Percentiles rank a stretch among this genome's conserved stretches.
Evolutionary conservation across 30 jellyfish, hydroid and myxozoan genomes (phyloP).

Genomic region (Nemopilema nomurai): DNA sequence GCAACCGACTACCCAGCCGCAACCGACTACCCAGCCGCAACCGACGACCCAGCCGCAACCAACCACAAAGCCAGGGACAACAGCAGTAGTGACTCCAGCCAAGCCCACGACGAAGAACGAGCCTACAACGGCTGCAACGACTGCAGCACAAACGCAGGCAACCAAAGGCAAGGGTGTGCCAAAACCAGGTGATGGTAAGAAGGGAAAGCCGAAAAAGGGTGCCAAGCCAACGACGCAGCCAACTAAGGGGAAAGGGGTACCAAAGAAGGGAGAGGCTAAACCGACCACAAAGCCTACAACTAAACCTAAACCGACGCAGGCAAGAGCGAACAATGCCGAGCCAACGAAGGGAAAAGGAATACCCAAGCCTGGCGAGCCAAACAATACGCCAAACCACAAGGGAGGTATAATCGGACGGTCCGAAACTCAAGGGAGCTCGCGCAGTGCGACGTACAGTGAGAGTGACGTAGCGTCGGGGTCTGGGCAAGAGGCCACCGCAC

Average conservation of each 20-base stretch:
- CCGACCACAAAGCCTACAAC: conserved; percentile 38
- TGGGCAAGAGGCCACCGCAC: background rate
- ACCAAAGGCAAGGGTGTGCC: conserved; percentile 41
- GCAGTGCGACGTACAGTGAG: background rate
- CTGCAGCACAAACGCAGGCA: conserved; percentile 17
- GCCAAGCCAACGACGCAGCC: conserved; percentile 5
- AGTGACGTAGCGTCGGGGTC: conserved; percentile 27
- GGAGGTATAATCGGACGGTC: conserved; percentile 46
- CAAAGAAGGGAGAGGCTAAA: conserved; percentile 1
- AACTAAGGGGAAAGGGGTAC: too few species aligned
- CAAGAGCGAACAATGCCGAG: too few species aligned
- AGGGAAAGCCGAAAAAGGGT: too few species aligned
- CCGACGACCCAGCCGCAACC: conserved; percentile 17
- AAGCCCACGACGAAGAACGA: background rate
- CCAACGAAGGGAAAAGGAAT: conserved; percentile 60
- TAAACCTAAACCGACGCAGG: too few species aligned
- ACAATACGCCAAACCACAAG: conserved; percentile 49
- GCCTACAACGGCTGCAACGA: background rate
- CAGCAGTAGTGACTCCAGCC: conserved; percentile 24
- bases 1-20: conserved; percentile 9
- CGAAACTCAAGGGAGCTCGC: background rate
- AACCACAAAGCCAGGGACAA: conserved; percentile 4
- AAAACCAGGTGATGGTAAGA: conserved; percentile 9
- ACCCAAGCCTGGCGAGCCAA: conserved; percentile 54
- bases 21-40: conserved; percentile 6